These are phyloP conservation scores for Branchipolynoe longqiensis DNA, from an alignment of 2,888 invertebrate species.

Conservation along the genomic window DNA sequence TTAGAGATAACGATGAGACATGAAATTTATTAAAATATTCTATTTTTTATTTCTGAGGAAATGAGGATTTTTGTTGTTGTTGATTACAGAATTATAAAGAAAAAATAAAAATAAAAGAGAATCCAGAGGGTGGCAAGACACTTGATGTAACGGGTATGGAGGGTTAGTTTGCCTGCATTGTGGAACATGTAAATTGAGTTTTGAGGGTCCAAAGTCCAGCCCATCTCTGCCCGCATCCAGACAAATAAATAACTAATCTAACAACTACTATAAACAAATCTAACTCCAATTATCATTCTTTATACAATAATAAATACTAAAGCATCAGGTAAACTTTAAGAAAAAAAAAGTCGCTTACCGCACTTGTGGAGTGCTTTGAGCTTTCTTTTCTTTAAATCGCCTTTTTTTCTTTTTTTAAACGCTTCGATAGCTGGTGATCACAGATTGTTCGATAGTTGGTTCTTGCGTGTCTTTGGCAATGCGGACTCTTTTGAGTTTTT, in stretches of 20 bases:
- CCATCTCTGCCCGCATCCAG: not conserved
- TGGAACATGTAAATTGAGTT: constrained; percentile 16
- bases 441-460: constrained; percentile 8
- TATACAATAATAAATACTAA: not conserved
- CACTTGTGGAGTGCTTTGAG: not conserved
- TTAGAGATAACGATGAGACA: constrained; percentile 4
- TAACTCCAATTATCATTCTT: constrained; percentile 22
- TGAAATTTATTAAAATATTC: constrained; percentile 50
- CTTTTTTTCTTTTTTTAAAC: too few species aligned
- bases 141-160: constrained; percentile 30
- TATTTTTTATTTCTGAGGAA: constrained; percentile 43
- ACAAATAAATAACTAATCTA: constrained; percentile 40
- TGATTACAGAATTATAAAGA: too few species aligned
- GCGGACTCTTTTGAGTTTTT: too few species aligned
- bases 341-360: not conserved
- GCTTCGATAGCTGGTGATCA: too few species aligned
- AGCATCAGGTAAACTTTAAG: too few species aligned
- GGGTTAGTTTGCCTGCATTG: constrained; percentile 29
- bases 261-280: not conserved
- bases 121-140: constrained; percentile 57
- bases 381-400: too few species aligned
- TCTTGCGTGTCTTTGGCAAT: too few species aligned
- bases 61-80: too few species aligned
- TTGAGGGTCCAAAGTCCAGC: constrained; percentile 31
- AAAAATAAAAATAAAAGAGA: too few species aligned